Evolutionary conservation across 1,140 invertebrate genomes (phyloP).

Genomic region (Varroa destructor): DNA sequence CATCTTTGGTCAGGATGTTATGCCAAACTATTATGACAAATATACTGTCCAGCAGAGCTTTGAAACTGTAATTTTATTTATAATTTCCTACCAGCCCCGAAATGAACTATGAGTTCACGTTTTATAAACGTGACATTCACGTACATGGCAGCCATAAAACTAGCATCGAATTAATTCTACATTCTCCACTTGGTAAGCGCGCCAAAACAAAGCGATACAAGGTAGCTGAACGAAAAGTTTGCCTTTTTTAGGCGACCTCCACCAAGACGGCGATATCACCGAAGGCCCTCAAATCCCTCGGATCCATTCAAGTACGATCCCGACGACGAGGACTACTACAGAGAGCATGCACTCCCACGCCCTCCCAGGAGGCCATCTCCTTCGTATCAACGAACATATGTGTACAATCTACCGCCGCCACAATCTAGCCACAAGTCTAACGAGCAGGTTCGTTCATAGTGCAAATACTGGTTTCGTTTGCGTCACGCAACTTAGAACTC

Average conservation of each 20-base stretch:
- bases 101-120: no score
- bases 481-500: not conserved
- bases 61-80: no score
- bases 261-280: slow-evolving; percentile 1
- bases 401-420: not conserved
- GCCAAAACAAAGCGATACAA: no score
- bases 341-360: not conserved
- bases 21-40: no score
- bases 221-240: no score
- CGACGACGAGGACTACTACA: slow-evolving; percentile 23
- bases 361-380: slow-evolving; percentile 2
- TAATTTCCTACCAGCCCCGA: no score
- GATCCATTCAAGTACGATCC: slow-evolving; percentile 26
- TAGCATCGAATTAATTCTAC: no score
- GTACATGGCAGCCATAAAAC: no score
- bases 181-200: no score
- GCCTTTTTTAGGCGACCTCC: not conserved
- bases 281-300: not conserved
- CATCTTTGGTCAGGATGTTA: no score
- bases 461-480: not conserved
- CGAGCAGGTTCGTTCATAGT: slow-evolving; percentile 4
- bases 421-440: not conserved
- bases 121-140: no score
- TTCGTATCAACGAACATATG: not conserved
- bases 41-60: no score